Conservation (phyloP, 2,113 vertebrate species). For the Aptenodytes patagonicus region DNA sequence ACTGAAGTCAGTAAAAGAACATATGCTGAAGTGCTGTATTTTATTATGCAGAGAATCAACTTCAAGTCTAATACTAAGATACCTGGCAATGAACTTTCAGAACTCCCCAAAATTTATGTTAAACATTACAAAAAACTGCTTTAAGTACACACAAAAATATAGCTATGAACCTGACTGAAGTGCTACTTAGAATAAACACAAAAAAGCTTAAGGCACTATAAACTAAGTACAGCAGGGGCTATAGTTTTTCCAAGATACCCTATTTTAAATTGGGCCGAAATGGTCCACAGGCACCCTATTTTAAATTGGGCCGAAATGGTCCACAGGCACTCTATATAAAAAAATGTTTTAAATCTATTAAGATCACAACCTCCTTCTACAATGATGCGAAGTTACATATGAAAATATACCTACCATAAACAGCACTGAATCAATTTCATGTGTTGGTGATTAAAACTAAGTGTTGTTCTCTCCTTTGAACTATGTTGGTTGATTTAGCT, state of each 20-base stretch:
- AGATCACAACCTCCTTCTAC: background rate
- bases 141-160: background rate
- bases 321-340: background rate
- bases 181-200: background rate
- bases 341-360: background rate
- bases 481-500: background rate
- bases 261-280: background rate
- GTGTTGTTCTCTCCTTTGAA: background rate
- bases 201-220: background rate
- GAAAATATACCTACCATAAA: background rate
- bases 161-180: background rate
- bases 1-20: background rate
- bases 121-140: background rate
- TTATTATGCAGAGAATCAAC: background rate
- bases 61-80: background rate
- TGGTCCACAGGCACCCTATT: background rate
- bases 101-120: background rate
- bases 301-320: background rate
- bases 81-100: background rate
- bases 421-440: background rate
- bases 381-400: background rate
- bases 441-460: background rate
- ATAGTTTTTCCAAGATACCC: background rate
- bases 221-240: constrained; percentile 46
- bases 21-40: background rate